Conservation (phyloP, 1,140 invertebrate species). For the Dendrolimus kikuchii region DNA sequence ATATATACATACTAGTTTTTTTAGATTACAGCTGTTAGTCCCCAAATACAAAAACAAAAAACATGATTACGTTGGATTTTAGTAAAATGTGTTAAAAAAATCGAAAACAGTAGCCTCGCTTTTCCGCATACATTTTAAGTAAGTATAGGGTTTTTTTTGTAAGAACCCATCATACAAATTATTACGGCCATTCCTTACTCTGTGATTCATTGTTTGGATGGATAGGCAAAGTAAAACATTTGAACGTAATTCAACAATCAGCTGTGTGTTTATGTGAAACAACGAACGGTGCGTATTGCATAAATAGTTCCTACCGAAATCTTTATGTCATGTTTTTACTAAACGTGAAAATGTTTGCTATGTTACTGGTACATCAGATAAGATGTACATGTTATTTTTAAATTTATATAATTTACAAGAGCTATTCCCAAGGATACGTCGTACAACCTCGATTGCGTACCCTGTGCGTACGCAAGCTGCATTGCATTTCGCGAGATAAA, state of each 20-base stretch:
- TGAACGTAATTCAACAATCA: constrained; percentile 15
- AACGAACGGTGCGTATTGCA: constrained; percentile 6
- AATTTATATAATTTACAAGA: neutral
- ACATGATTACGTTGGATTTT: too few species aligned
- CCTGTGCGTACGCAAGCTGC: too few species aligned
- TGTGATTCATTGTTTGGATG: constrained; percentile 16
- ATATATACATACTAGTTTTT: too few species aligned
- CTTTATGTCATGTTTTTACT: neutral
- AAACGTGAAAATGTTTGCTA: neutral
- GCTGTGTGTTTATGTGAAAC: constrained; percentile 12
- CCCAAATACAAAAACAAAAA: too few species aligned
- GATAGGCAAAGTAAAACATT: constrained; percentile 14
- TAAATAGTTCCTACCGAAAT: constrained; percentile 3
- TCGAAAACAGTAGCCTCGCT: too few species aligned
- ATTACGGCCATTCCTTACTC: constrained; percentile 1
- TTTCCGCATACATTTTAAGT: too few species aligned
- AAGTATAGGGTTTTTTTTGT: too few species aligned
- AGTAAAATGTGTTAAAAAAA: too few species aligned
- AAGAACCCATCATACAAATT: neutral
- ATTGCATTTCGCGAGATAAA: too few species aligned
- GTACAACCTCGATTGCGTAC: too few species aligned
- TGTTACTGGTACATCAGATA: too few species aligned
- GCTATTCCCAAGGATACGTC: neutral
- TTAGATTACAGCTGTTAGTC: too few species aligned
- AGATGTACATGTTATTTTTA: neutral